Evolutionary conservation across 2,888 invertebrate species (phyloP).

Genomic region (Crossocerus cetratus): DNA sequence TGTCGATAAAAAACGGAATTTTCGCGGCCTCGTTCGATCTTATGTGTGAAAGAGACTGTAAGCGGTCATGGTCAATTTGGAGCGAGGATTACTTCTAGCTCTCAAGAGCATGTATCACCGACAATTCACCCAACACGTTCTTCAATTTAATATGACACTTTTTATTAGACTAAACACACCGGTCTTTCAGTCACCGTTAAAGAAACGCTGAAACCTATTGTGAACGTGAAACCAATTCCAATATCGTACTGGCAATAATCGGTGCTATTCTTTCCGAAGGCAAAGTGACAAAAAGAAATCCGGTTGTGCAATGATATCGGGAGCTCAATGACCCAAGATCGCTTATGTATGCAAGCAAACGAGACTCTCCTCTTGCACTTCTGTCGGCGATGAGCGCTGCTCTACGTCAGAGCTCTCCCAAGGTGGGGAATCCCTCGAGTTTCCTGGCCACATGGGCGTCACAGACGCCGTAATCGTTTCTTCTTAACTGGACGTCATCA

Average conservation of each 20-base stretch:
- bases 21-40: slow-evolving; percentile 21
- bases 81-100: slow-evolving; percentile 12
- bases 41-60: slow-evolving; percentile 21
- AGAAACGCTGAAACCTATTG: too few species aligned
- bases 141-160: too few species aligned
- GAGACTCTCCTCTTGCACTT: slow-evolving; percentile 11
- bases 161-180: too few species aligned
- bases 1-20: slow-evolving; percentile 26
- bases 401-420: slow-evolving; percentile 19
- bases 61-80: slow-evolving; percentile 30
- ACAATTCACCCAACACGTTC: too few species aligned
- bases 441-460: background rate
- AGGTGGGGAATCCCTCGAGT: slow-evolving; percentile 32
- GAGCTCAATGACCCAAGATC: slow-evolving; percentile 15
- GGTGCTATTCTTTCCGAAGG: too few species aligned
- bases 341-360: slow-evolving; percentile 15
- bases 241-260: too few species aligned
- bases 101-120: too few species aligned
- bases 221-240: too few species aligned
- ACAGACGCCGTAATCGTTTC: slow-evolving; percentile 10
- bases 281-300: too few species aligned
- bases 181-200: too few species aligned
- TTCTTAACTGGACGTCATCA: background rate
- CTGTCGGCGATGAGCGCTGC: slow-evolving; percentile 7
- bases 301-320: too few species aligned